A percentile compares a stretch with the other conserved stretches of the same genome.
Evolutionary conservation across 2,888 invertebrate genomes (phyloP).

Genomic region (Gerris lacustris): DNA sequence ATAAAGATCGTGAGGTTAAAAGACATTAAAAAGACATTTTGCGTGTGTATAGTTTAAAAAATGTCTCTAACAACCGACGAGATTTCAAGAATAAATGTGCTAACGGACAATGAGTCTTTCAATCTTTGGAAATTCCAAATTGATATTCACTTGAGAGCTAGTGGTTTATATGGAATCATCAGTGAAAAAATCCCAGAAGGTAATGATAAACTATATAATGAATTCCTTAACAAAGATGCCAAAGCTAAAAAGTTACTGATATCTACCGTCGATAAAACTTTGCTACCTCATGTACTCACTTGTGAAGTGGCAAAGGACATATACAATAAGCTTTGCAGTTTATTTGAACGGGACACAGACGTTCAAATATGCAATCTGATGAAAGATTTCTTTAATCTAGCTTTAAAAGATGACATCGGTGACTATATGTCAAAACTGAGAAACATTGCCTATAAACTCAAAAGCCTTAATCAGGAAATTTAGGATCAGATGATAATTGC

Average conservation of each 20-base stretch:
- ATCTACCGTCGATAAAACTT: background rate
- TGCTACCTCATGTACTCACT: background rate
- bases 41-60: too few species aligned
- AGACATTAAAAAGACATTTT: too few species aligned
- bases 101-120: background rate
- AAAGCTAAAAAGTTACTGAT: background rate
- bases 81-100: background rate
- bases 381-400: background rate
- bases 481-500: background rate
- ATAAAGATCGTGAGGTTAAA: too few species aligned
- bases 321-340: background rate
- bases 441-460: background rate
- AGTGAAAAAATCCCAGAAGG: background rate
- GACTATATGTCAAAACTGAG: background rate
- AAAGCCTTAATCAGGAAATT: background rate
- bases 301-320: background rate
- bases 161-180: background rate
- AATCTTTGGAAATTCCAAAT: background rate
- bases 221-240: background rate
- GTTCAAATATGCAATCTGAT: background rate
- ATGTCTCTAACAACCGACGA: background rate
- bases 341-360: background rate
- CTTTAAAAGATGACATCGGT: background rate
- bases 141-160: background rate
- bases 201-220: background rate